A percentile compares a stretch with the other conserved stretches of the same genome.
Conservation (phyloP, 2,113 vertebrate genomes). For the Pteruthius melanotis region DNA sequence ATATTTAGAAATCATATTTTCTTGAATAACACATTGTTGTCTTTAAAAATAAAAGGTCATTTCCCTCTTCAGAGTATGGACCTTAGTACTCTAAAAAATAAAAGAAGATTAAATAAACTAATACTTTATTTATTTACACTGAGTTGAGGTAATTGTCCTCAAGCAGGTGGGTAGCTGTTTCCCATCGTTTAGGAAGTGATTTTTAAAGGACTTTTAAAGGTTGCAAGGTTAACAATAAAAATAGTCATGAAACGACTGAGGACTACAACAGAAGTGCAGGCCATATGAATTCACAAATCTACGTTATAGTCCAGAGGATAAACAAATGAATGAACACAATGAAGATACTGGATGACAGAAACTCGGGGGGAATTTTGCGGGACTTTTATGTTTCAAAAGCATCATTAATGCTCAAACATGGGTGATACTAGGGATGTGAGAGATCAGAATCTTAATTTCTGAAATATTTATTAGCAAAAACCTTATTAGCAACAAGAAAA, state of each 20-base stretch:
- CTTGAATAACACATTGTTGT: not conserved
- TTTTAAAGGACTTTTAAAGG: not conserved
- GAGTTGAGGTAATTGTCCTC: not conserved
- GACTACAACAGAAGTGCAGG: not conserved
- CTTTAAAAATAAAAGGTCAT: not conserved
- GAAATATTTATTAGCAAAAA: not conserved
- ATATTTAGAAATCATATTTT: not conserved
- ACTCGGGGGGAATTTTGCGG: no score
- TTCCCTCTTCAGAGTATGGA: not conserved
- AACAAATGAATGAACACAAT: not conserved
- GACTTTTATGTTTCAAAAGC: not conserved
- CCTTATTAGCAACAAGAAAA: not conserved
- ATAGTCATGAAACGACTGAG: not conserved
- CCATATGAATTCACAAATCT: not conserved
- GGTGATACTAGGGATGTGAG: not conserved
- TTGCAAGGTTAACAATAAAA: not conserved
- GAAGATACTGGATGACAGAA: not conserved
- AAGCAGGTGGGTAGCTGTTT: not conserved
- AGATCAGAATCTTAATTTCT: not conserved
- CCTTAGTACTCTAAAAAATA: not conserved
- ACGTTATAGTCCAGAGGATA: not conserved
- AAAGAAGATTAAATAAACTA: not conserved
- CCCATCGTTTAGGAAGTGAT: not conserved
- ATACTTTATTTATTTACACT: not conserved
- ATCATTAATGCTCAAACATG: not conserved